Evolutionary conservation across 92 coral and sea anemone genomes (phyloP).

Genomic region (Porites rus): DNA sequence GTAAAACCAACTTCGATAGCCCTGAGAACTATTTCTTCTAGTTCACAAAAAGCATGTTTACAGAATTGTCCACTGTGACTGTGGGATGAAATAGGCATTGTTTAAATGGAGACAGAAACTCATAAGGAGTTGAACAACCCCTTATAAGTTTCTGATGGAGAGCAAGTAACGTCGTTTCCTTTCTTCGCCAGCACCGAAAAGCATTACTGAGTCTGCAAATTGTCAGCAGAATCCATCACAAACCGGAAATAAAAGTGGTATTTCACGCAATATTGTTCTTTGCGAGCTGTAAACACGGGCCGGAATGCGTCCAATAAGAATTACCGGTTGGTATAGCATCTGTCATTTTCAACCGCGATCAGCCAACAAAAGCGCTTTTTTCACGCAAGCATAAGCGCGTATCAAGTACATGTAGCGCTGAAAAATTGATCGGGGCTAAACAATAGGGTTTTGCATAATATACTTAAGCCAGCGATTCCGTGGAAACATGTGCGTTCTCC

Average conservation of each 20-base stretch:
- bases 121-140: background rate
- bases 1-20: slow-evolving; percentile 74
- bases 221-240: slow-evolving; percentile 8
- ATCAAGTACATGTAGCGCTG: slow-evolving; percentile 92
- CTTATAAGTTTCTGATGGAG: no score
- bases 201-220: slow-evolving; percentile 1
- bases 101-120: background rate
- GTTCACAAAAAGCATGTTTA: slow-evolving; percentile 69
- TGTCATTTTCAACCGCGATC: slow-evolving; percentile 90
- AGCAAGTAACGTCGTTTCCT: no score
- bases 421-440: slow-evolving; percentile 87
- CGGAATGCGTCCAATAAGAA: slow-evolving; percentile 79
- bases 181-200: no score
- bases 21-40: slow-evolving; percentile 66
- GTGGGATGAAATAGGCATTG: slow-evolving; percentile 77
- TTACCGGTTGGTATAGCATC: slow-evolving; percentile 88
- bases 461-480: slow-evolving; percentile 87
- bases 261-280: slow-evolving; percentile 46
- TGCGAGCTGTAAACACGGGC: slow-evolving; percentile 64
- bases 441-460: slow-evolving; percentile 97
- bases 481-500: slow-evolving; percentile 94
- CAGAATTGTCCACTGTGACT: slow-evolving; percentile 86
- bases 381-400: slow-evolving; percentile 88
- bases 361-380: slow-evolving; percentile 93
- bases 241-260: slow-evolving; percentile 36